Conservation (phyloP, 37 sponge, comb jelly and placozoan genomes). For the Oscarella lobularis region DNA sequence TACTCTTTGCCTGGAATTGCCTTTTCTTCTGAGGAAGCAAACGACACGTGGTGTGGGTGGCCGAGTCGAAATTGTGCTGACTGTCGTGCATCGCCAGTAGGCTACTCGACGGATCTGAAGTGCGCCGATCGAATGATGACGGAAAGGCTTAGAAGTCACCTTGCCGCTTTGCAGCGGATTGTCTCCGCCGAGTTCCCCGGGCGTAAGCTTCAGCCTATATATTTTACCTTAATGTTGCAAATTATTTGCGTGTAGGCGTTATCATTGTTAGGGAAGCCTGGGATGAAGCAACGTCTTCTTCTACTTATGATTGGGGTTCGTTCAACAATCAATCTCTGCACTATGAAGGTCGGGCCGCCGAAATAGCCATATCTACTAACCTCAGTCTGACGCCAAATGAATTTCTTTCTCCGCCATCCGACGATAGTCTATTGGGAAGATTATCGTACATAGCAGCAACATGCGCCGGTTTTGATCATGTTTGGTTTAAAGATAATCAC, state of each 20-base stretch:
- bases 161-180: background rate
- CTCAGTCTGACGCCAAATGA: too few relatives aligned
- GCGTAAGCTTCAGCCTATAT: background rate
- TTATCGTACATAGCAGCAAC: too few relatives aligned
- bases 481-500: too few relatives aligned
- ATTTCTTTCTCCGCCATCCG: background rate
- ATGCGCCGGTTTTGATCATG: too few relatives aligned
- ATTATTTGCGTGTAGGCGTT: background rate
- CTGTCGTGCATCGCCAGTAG: background rate
- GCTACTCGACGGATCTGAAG: background rate
- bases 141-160: background rate
- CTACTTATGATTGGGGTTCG: background rate
- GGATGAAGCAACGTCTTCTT: background rate
- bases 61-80: background rate
- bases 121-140: background rate
- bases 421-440: background rate
- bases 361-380: too few relatives aligned
- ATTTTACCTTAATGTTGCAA: background rate
- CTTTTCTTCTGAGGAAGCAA: background rate
- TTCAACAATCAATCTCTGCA: background rate
- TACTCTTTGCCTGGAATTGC: background rate
- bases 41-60: background rate
- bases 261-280: background rate
- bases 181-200: background rate
- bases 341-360: background rate